A percentile compares a stretch with the other conserved stretches of the same genome.
Evolutionary conservation across 1,140 invertebrate species (phyloP).

Genomic region (Philopotamus ludificatus): DNA sequence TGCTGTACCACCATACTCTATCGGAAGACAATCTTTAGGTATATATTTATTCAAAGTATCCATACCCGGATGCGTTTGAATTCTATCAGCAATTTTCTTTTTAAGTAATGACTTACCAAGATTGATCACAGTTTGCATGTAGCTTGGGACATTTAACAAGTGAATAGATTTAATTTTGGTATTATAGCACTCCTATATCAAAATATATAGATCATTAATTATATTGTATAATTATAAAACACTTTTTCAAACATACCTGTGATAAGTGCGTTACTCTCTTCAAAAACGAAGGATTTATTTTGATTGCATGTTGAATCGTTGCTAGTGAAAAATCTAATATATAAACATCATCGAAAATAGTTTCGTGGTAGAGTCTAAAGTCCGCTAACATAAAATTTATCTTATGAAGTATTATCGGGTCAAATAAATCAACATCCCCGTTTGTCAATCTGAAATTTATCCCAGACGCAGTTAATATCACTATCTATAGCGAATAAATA

Average conservation of each 20-base stretch:
- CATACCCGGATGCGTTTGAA: slow-evolving; percentile 2
- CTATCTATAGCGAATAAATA: neutral
- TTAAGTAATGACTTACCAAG: neutral
- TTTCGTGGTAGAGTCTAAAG: neutral
- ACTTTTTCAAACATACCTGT: too few relatives aligned
- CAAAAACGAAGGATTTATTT: neutral
- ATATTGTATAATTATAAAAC: too few relatives aligned
- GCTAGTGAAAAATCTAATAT: slow-evolving; percentile 2
- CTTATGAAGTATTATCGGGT: neutral
- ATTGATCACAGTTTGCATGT: slow-evolving; percentile 8
- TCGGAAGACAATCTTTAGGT: slow-evolving; percentile 11
- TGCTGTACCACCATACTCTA: slow-evolving; percentile 40
- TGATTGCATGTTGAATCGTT: neutral
- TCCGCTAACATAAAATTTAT: neutral
- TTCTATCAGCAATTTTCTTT: slow-evolving; percentile 23
- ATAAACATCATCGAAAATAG: neutral
- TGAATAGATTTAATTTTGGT: slow-evolving; percentile 16
- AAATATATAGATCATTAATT: too few relatives aligned
- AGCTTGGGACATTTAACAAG: slow-evolving; percentile 2
- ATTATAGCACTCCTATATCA: slow-evolving; percentile 25
- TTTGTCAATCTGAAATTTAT: slow-evolving; percentile 1
- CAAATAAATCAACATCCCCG: slow-evolving; percentile 1
- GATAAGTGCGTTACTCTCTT: too few relatives aligned
- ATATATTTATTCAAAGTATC: slow-evolving; percentile 18
- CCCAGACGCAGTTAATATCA: neutral